These are phyloP conservation scores for Muscicapa striata DNA, from an alignment of 2,797 vertebrate genomes.

Conservation along the genomic window DNA sequence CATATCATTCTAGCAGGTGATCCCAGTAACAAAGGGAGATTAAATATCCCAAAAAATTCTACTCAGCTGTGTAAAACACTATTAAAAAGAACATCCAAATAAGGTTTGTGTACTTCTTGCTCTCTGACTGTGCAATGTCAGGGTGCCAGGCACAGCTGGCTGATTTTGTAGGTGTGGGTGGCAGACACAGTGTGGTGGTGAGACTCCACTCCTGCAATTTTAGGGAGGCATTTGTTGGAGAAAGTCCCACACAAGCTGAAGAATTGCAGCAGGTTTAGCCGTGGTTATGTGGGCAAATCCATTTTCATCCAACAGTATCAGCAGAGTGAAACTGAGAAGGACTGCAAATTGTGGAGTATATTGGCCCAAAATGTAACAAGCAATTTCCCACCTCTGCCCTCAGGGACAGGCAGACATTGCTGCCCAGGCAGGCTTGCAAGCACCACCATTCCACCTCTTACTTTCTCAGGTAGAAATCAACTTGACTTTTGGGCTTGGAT, in stretches of 20 bases:
- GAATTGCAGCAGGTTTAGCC: background rate
- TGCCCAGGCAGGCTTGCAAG: background rate
- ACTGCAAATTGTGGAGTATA: background rate
- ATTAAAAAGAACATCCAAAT: background rate
- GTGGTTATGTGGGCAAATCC: background rate
- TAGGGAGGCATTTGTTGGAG: background rate
- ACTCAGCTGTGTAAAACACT: background rate
- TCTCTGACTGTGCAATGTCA: background rate
- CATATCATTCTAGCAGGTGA: background rate
- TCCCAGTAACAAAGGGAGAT: background rate
- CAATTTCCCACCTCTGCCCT: background rate
- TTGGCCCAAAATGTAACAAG: accelerated
- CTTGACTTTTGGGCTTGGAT: background rate
- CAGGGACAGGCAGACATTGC: background rate
- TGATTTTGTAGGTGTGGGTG: accelerated
- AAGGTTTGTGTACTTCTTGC: background rate
- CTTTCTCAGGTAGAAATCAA: background rate
- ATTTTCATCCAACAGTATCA: background rate
- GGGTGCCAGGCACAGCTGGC: background rate
- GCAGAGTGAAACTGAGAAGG: background rate
- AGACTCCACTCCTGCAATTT: background rate
- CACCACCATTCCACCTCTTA: background rate
- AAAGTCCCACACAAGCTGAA: background rate
- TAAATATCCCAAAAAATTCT: background rate
- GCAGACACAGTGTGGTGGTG: background rate